Evolutionary conservation across 2,113 vertebrate genomes (phyloP).

Genomic region (Piaya cayana): DNA sequence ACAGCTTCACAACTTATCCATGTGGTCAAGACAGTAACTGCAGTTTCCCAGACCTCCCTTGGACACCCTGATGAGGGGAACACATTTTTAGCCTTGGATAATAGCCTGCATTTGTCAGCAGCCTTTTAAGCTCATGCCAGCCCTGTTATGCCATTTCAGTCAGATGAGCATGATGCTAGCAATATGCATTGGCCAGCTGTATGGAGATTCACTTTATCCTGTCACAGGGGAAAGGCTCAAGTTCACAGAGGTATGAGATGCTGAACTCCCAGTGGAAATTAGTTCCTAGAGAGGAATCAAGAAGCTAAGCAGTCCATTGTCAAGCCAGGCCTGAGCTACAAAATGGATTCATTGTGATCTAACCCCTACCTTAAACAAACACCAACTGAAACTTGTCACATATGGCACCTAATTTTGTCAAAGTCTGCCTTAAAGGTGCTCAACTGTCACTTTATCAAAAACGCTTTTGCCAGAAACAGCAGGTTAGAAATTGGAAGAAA

Average conservation of each 20-base stretch:
- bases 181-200: not conserved
- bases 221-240: not conserved
- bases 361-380: constrained; percentile 43
- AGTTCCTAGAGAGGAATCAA: not conserved
- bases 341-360: constrained; percentile 37
- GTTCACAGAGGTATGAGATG: not conserved
- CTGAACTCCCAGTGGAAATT: not conserved
- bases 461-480: constrained; percentile 60
- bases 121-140: not conserved
- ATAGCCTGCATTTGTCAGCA: not conserved
- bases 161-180: not conserved
- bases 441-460: constrained; percentile 61
- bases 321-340: not conserved
- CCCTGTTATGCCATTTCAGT: not conserved
- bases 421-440: not conserved
- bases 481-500: constrained; percentile 55
- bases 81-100: not conserved
- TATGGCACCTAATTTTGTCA: constrained; percentile 53
- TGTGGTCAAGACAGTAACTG: not conserved
- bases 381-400: constrained; percentile 36
- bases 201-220: not conserved
- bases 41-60: not conserved
- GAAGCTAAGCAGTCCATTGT: constrained; percentile 26
- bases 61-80: not conserved
- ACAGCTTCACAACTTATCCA: not conserved